Conservation (phyloP, 2,797 vertebrate species). For the Streptopelia turtur region DNA sequence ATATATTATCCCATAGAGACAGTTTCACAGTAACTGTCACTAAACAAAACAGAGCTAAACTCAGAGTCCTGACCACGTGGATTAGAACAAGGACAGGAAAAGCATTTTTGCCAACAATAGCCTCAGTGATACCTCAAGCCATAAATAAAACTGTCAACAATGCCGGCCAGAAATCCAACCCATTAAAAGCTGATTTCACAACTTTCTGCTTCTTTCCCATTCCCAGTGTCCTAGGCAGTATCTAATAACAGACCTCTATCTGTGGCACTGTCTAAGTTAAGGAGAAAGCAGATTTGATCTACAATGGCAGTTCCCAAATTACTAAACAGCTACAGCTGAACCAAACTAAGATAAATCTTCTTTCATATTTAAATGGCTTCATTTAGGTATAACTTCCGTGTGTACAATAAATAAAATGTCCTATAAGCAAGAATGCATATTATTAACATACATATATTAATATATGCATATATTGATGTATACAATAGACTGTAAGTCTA, state of each 20-base stretch:
- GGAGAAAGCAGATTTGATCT: background rate
- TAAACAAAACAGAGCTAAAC: conserved; percentile 20
- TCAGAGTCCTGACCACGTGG: background rate
- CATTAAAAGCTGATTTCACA: background rate
- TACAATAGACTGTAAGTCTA: background rate
- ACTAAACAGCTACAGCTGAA: background rate
- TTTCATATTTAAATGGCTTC: background rate
- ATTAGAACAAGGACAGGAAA: background rate
- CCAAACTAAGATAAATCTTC: background rate
- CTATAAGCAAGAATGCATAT: background rate
- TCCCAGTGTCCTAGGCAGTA: background rate
- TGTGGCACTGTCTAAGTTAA: background rate
- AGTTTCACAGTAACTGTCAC: background rate
- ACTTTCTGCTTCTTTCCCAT: background rate
- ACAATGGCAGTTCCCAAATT: background rate
- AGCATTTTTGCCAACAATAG: conserved; percentile 8
- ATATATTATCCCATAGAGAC: background rate
- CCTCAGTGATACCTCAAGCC: background rate
- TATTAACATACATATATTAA: background rate
- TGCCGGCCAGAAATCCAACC: background rate
- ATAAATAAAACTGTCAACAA: background rate
- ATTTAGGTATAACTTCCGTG: background rate
- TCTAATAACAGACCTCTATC: background rate
- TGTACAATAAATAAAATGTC: background rate
- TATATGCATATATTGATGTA: background rate